Base-by-base conservation (phyloP, 2,797 vertebrate species). In the Manis pentadactyla region DNA sequence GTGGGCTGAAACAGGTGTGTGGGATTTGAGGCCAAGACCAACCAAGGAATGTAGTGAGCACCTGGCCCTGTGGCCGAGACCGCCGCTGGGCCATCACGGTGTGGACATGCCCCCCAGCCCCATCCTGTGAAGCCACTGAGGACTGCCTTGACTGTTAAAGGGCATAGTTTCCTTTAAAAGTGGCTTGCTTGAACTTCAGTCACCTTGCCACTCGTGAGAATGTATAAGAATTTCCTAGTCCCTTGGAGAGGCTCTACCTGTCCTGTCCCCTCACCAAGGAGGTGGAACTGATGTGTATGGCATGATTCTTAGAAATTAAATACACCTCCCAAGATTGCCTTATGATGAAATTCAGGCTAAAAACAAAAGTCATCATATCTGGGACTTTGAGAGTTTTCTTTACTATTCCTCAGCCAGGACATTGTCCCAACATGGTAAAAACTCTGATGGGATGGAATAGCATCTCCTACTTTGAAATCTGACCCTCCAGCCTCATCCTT, bases 281-380 rank as follows among this genome's bases (percentile, higher is more conserved):
- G 39, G 51, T 27, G 55, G 77, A 46, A 49, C 63, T 34, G 18
- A 8, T 90, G 46, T 37, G 88, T 12, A 55, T 42, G 49, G 94
- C 46, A 46, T 1, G 3, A 89, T 93, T 89, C 87, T 87, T 81
- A 68, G 61, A 97, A 93, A 93, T 94, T 46, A 90, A 74, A 81
- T 13, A 51, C 12, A 46, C 59, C 39, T 95, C 29, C 51, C 39
- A 42, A 63, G 84, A 79, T 83, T 57, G 78, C 55, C 71, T 23
- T 81, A 83, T 63, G 93, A 17, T 86, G 57, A 69, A 51, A n/a
- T 89, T 96, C 95, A 97, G 83, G 92, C 61, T 84, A 95, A 74
- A 39, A 87, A 96, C 73, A 93, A 97, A 96, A 66, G 83, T 37
- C 93, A 78, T 81, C 86, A 61, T 49, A 93, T 71, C 95, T n/a